These are phyloP conservation scores for Calameuta filiformis DNA, from an alignment of 2,888 invertebrate genomes.

Conservation along the genomic window DNA sequence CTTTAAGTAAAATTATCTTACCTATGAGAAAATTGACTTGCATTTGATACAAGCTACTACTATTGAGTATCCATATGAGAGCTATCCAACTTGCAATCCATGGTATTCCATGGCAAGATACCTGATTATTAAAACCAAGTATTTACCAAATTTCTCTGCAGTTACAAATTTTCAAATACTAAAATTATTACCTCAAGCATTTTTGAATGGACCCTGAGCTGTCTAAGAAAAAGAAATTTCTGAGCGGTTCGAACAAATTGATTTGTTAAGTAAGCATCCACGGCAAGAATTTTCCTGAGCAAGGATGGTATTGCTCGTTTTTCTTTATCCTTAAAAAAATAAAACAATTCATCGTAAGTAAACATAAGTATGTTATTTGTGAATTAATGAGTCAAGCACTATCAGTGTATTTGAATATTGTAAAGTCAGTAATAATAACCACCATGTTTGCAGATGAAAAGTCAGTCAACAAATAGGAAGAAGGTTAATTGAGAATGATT, in stretches of 20 bases:
- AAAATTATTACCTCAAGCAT: constrained; percentile 65
- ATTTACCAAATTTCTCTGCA: neutral
- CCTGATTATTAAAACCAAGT: constrained; percentile 65
- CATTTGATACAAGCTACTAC: constrained; percentile 77
- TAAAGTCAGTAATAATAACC: neutral
- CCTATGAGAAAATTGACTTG: constrained; percentile 89
- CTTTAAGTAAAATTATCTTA: constrained; percentile 61
- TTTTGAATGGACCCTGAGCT: constrained; percentile 66
- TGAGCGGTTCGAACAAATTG: constrained; percentile 57
- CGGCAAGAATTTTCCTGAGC: constrained; percentile 52
- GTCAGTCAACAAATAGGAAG: neutral
- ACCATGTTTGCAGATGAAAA: neutral
- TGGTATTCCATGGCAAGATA: constrained; percentile 89
- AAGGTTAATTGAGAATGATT: neutral
- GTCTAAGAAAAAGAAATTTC: constrained; percentile 51
- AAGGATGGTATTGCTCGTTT: constrained; percentile 55
- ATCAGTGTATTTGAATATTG: neutral
- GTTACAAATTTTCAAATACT: neutral
- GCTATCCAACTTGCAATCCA: constrained; percentile 85
- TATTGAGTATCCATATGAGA: constrained; percentile 81
- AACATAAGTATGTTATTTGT: neutral
- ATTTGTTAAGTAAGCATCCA: constrained; percentile 62
- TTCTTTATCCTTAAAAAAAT: neutral
- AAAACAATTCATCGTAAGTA: neutral
- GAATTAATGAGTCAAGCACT: neutral